These are phyloP conservation scores for Carduelis carduelis DNA, from an alignment of 2,797 vertebrate genomes.

Conservation along the genomic window DNA sequence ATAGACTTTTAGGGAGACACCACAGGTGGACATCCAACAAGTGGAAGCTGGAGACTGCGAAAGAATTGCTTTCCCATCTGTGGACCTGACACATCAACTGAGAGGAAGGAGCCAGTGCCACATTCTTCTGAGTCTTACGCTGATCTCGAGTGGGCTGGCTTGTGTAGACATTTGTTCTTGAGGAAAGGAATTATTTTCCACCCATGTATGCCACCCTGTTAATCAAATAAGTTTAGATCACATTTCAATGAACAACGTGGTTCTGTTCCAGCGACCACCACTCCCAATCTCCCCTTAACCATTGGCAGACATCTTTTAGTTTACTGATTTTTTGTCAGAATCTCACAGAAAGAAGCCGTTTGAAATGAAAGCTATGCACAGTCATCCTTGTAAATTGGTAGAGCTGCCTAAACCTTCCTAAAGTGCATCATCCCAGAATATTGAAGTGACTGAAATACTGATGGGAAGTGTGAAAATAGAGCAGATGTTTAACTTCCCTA, in stretches of 20 bases:
- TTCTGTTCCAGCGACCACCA: not conserved
- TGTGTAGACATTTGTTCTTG: not conserved
- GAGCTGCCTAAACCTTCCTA: not conserved
- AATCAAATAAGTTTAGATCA: not conserved
- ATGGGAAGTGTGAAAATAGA: not conserved
- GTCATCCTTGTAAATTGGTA: not conserved
- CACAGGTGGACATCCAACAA: not conserved
- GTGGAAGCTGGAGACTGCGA: not conserved
- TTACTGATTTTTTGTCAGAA: not conserved
- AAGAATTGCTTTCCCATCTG: not conserved
- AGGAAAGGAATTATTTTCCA: not conserved
- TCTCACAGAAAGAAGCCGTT: not conserved
- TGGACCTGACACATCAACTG: not conserved
- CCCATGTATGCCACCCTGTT: accelerated
- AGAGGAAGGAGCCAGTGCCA: accelerated
- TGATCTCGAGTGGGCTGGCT: not conserved
- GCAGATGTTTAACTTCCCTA: not conserved
- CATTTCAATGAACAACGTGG: not conserved
- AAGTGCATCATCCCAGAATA: not conserved
- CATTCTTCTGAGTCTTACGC: not conserved
- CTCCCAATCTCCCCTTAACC: not conserved
- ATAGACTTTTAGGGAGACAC: not conserved
- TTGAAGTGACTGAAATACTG: not conserved
- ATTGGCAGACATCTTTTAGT: not conserved
- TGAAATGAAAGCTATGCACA: not conserved